phyloP scores from a whole-genome alignment of 2,113 vertebrate genomes.

The Gnathonemus longibarbis region DNA sequence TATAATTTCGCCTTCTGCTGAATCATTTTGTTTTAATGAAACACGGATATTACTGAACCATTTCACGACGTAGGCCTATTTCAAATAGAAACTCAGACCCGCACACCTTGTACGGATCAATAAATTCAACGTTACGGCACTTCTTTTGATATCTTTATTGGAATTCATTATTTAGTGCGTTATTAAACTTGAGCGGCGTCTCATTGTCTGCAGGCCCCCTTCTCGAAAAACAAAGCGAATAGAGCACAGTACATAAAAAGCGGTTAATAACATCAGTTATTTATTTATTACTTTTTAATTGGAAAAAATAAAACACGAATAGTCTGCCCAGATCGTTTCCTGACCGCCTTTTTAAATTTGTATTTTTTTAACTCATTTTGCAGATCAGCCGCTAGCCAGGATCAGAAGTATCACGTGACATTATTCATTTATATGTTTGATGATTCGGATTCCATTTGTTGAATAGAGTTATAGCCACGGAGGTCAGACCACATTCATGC shows the following conservation, averaged over 20 bases:
- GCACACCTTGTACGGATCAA: neutral
- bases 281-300: neutral
- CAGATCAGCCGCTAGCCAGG: neutral
- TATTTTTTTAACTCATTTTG: neutral
- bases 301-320: neutral
- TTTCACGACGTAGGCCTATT: neutral
- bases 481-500: neutral
- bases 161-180: slow-evolving; percentile 9
- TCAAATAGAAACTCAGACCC: neutral
- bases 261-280: neutral
- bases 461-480: neutral
- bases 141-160: neutral
- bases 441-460: neutral
- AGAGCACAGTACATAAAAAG: neutral
- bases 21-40: neutral
- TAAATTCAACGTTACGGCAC: neutral
- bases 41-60: slow-evolving; percentile 7
- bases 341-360: neutral
- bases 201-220: neutral
- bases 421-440: neutral
- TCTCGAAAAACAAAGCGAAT: neutral
- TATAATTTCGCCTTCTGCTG: neutral
- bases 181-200: neutral
- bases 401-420: neutral
- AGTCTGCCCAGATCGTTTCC: neutral